A percentile compares a stretch with the other conserved stretches of the same genome.
Conservation (phyloP, 2,888 invertebrate genomes). For the Seira sanloemensis region DNA sequence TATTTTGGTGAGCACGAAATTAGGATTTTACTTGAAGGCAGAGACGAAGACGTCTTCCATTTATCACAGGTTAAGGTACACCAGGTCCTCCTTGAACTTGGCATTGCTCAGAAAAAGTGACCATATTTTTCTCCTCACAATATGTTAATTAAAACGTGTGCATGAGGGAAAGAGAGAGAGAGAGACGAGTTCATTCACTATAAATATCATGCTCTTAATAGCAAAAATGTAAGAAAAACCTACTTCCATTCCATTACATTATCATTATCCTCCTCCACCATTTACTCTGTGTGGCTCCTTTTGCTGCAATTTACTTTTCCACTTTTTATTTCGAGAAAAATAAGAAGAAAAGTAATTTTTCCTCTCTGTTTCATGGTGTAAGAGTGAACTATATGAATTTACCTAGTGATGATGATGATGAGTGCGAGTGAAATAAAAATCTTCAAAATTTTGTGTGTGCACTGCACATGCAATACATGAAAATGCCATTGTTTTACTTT, state of each 20-base stretch:
- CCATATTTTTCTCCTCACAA: conserved; percentile 8
- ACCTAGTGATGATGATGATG: background rate
- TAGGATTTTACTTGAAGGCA: background rate
- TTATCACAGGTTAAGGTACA: no score
- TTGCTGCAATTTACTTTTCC: no score
- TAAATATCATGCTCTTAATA: conserved; percentile 72
- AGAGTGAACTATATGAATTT: background rate
- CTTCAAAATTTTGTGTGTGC: background rate
- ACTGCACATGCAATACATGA: background rate
- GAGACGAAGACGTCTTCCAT: background rate
- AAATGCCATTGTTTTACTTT: background rate
- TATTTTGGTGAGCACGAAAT: background rate
- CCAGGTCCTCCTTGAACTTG: no score
- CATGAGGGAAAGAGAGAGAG: conserved; percentile 15
- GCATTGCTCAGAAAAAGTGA: background rate
- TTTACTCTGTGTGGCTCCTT: background rate
- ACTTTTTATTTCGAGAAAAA: background rate
- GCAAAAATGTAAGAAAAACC: conserved; percentile 56
- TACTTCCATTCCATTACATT: conserved; percentile 79
- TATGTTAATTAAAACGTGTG: conserved; percentile 49
- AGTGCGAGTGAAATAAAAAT: background rate
- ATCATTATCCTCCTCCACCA: conserved; percentile 94
- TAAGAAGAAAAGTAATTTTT: background rate
- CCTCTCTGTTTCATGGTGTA: background rate
- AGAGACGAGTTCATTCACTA: conserved; percentile 51